Conservation (phyloP, 2,888 invertebrate genomes). For the Acleris cristana region DNA sequence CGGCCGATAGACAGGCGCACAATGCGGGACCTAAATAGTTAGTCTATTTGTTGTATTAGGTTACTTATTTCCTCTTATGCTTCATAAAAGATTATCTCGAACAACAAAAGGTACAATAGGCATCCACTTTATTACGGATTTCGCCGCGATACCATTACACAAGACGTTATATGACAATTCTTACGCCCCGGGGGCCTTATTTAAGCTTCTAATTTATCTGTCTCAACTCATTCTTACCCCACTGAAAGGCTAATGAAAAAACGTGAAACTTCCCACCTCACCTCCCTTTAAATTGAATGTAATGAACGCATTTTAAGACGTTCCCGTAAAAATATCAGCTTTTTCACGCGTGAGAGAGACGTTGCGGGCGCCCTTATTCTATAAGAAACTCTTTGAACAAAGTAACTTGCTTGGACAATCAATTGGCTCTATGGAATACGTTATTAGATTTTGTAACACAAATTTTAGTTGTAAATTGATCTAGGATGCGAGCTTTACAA, state of each 20-base stretch:
- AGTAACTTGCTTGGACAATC: background rate
- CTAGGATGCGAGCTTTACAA: no score
- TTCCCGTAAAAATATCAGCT: slow-evolving; percentile 59
- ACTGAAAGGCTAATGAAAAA: slow-evolving; percentile 19
- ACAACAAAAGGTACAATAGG: no score
- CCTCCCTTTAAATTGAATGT: slow-evolving; percentile 55
- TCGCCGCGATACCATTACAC: no score
- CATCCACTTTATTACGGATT: background rate
- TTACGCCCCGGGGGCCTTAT: background rate
- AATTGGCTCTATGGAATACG: background rate
- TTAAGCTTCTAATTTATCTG: slow-evolving; percentile 9
- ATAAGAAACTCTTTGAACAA: background rate
- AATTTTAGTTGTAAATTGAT: no score
- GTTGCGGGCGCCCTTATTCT: slow-evolving; percentile 46
- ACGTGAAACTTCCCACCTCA: slow-evolving; percentile 24
- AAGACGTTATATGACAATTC: background rate
- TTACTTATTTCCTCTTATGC: background rate
- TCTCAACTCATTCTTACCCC: slow-evolving; percentile 10
- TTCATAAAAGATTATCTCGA: background rate
- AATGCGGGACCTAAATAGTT: background rate
- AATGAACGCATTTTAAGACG: slow-evolving; percentile 60
- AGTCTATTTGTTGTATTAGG: background rate
- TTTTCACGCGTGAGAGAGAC: slow-evolving; percentile 58
- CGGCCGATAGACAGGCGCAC: slow-evolving; percentile 6
- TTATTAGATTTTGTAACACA: no score